Conservation (phyloP, 2,113 vertebrate species). For the Thryonomys swinderianus region DNA sequence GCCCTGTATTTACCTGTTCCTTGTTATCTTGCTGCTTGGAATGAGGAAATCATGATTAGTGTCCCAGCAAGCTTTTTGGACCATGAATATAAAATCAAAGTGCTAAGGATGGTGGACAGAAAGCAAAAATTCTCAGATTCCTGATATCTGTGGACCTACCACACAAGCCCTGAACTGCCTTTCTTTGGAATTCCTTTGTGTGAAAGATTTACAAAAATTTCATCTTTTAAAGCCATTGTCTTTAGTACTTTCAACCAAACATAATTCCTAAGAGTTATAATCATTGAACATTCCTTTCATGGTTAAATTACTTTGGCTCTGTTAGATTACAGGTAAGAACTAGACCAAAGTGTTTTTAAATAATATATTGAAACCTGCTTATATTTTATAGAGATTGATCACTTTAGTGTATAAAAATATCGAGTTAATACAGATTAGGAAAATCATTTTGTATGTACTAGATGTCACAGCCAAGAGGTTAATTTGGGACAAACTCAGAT, state of each 20-base stretch:
- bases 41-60: neutral
- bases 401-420: neutral
- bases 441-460: slow-evolving; percentile 31
- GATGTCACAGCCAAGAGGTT: neutral
- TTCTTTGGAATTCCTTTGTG: neutral
- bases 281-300: neutral
- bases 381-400: slow-evolving; percentile 8
- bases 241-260: neutral
- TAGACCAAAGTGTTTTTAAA: neutral
- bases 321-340: slow-evolving; percentile 44
- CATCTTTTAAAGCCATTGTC: neutral
- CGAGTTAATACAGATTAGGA: neutral
- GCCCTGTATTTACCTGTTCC: neutral
- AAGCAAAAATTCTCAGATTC: neutral
- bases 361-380: neutral
- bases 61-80: neutral
- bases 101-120: neutral
- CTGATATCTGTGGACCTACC: neutral
- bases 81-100: neutral
- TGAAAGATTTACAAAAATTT: neutral
- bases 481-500: neutral
- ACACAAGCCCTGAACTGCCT: neutral
- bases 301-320: slow-evolving; percentile 26
- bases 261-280: neutral
- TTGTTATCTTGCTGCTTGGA: neutral